A percentile compares a stretch with the other conserved stretches of the same genome.
Conservation (phyloP, 2,888 invertebrate genomes). For the Gari tellinella region DNA sequence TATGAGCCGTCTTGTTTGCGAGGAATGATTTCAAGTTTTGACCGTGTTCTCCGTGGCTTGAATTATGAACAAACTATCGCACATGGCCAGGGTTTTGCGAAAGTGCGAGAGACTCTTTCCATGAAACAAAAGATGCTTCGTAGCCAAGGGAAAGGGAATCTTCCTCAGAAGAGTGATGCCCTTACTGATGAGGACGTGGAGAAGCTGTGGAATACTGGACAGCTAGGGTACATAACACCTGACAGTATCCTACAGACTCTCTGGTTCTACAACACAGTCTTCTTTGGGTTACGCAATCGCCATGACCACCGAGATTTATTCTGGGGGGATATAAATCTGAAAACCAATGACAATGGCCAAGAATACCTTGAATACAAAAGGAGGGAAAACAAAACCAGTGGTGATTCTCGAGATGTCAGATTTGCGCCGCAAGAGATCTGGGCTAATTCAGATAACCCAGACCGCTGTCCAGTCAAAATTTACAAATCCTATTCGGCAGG, state of each 20-base stretch:
- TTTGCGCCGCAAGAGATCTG: slow-evolving; percentile 40
- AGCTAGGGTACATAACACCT: slow-evolving; percentile 29
- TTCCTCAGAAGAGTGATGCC: neutral
- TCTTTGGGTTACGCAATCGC: slow-evolving; percentile 29
- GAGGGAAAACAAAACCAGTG: slow-evolving; percentile 41
- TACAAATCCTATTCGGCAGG: slow-evolving; percentile 31
- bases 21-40: neutral
- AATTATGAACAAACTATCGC: neutral
- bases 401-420: slow-evolving; percentile 31
- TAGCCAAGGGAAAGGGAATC: neutral
- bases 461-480: slow-evolving; percentile 21
- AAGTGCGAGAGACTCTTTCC: neutral
- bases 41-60: neutral
- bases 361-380: slow-evolving; percentile 37
- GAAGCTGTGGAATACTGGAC: slow-evolving; percentile 26
- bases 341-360: slow-evolving; percentile 9
- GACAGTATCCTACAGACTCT: slow-evolving; percentile 33
- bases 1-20: neutral
- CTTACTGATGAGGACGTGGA: neutral
- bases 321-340: slow-evolving; percentile 31
- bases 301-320: slow-evolving; percentile 42
- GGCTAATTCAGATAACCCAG: slow-evolving; percentile 10
- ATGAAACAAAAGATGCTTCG: neutral
- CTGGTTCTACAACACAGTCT: slow-evolving; percentile 39
- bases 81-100: neutral